Conservation (phyloP, 2,888 invertebrate species). For the Diloba caeruleocephala region DNA sequence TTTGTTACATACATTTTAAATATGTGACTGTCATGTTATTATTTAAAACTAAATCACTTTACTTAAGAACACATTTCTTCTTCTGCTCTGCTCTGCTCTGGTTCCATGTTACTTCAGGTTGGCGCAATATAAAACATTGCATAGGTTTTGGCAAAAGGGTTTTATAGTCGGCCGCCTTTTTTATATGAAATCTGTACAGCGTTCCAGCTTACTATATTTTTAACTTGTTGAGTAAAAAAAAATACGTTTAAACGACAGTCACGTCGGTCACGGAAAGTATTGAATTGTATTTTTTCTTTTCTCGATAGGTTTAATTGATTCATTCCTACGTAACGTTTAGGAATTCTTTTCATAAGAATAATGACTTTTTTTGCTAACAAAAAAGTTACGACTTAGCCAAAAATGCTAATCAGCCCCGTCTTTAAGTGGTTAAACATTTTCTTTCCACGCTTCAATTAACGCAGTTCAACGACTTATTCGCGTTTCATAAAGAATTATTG, state of each 20-base stretch:
- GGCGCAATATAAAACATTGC: too few species aligned
- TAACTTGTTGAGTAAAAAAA: too few species aligned
- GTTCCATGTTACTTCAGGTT: too few species aligned
- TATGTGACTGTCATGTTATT: too few species aligned
- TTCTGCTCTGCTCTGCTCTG: too few species aligned
- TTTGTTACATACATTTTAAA: too few species aligned
- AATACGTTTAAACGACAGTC: conserved; percentile 9
- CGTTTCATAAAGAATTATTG: conserved; percentile 21
- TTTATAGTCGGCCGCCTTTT: too few species aligned
- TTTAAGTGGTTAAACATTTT: conserved; percentile 44
- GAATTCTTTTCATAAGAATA: conserved; percentile 22
- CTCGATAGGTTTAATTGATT: conserved; percentile 7
- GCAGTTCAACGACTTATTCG: conserved; percentile 47
- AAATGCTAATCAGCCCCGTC: conserved; percentile 22
- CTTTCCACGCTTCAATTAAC: conserved; percentile 34
- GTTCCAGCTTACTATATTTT: too few species aligned
- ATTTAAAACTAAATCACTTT: too few species aligned
- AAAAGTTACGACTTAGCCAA: conserved; percentile 6
- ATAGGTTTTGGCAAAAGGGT: too few species aligned
- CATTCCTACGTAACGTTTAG: conserved; percentile 9
- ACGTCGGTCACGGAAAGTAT: conserved; percentile 16
- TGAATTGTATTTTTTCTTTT: neutral
- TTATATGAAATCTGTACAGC: too few species aligned
- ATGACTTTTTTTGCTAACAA: conserved; percentile 10
- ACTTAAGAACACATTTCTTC: too few species aligned